A percentile compares a stretch with the other conserved stretches of the same genome.
Conservation (phyloP, 2,888 invertebrate species). For the Apamea crenata region DNA sequence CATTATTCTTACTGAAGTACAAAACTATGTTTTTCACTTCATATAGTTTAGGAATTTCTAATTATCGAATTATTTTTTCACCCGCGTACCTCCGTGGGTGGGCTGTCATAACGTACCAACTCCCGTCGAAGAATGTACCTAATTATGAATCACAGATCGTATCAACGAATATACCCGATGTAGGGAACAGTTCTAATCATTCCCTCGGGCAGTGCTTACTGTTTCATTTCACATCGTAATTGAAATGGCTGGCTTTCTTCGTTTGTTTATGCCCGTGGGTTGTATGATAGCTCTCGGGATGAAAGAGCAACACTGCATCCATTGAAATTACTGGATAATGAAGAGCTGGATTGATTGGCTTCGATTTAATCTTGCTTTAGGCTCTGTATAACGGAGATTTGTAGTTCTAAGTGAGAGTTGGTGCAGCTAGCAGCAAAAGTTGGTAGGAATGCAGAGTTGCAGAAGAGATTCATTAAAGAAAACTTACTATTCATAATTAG, state of each 20-base stretch:
- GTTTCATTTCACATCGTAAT: slow-evolving; percentile 69
- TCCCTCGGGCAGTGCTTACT: slow-evolving; percentile 58
- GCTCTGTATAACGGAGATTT: background rate
- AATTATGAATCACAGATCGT: slow-evolving; percentile 76
- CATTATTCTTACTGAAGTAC: slow-evolving; percentile 19
- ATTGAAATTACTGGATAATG: slow-evolving; percentile 51
- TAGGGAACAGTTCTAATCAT: slow-evolving; percentile 59
- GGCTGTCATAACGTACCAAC: slow-evolving; percentile 33
- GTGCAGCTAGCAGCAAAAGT: background rate
- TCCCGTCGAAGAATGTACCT: slow-evolving; percentile 68
- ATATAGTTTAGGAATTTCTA: slow-evolving; percentile 42
- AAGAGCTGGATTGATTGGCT: slow-evolving; percentile 31
- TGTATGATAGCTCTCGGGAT: slow-evolving; percentile 42
- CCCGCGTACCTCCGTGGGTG: slow-evolving; percentile 53
- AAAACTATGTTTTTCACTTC: slow-evolving; percentile 35
- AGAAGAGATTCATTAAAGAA: background rate
- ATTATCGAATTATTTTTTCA: slow-evolving; percentile 13
- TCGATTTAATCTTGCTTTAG: slow-evolving; percentile 16
- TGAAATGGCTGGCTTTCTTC: slow-evolving; percentile 58
- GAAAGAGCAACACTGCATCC: slow-evolving; percentile 48
- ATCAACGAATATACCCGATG: slow-evolving; percentile 69
- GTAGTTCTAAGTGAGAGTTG: background rate
- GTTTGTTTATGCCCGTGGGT: slow-evolving; percentile 54
- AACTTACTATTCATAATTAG: background rate
- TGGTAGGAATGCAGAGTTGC: background rate